Percentiles rank a stretch among this genome's conserved stretches.
Evolutionary conservation across 2,888 invertebrate species (phyloP).

Genomic region (Bellardia pandia): DNA sequence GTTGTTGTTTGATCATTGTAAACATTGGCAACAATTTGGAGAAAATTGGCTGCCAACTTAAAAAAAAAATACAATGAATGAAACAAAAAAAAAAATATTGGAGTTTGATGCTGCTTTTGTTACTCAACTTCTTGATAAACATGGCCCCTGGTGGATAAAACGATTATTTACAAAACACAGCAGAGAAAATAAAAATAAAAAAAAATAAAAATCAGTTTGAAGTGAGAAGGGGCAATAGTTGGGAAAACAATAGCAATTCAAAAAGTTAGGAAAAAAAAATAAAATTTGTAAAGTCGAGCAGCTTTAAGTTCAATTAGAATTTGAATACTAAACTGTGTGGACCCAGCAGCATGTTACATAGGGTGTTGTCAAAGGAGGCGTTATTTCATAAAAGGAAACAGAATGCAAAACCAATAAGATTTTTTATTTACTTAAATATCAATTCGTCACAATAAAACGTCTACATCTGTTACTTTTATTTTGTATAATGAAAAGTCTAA

Average conservation of each 20-base stretch:
- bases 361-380: not conserved
- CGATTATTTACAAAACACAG: slow-evolving; percentile 59
- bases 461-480: no score
- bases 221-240: not conserved
- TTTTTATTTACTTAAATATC: no score
- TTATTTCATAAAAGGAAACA: no score
- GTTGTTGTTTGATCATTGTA: slow-evolving; percentile 48
- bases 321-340: slow-evolving; percentile 53
- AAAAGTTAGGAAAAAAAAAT: slow-evolving; percentile 6
- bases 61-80: slow-evolving; percentile 22
- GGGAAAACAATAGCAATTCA: slow-evolving; percentile 35
- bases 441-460: not conserved
- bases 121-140: slow-evolving; percentile 55
- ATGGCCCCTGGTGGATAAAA: slow-evolving; percentile 65
- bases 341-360: not conserved
- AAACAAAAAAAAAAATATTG: slow-evolving; percentile 16
- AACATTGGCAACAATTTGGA: slow-evolving; percentile 66
- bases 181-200: slow-evolving; percentile 23
- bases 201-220: not conserved
- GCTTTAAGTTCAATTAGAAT: slow-evolving; percentile 53
- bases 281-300: slow-evolving; percentile 43
- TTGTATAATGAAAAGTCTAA: no score
- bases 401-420: no score
- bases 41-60: slow-evolving; percentile 66
- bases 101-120: slow-evolving; percentile 24